These are phyloP conservation scores for Eurosta solidaginis DNA, from an alignment of 1,140 invertebrate genomes.

Conservation along the genomic window DNA sequence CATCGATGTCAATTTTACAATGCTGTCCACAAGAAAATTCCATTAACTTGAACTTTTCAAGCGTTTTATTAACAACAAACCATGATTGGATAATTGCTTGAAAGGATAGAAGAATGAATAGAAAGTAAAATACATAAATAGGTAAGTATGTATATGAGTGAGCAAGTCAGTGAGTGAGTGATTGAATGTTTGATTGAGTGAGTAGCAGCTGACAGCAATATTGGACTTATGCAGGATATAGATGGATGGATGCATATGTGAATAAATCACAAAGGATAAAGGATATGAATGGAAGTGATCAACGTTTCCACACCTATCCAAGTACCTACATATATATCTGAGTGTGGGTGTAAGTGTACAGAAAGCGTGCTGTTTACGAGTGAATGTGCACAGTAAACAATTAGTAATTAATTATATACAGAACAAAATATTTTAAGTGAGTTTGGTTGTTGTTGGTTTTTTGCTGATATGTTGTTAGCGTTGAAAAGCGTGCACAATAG, in stretches of 20 bases:
- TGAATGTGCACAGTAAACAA: neutral
- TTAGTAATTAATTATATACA: conserved; percentile 1
- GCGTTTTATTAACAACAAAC: conserved; percentile 9
- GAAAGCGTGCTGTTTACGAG: too few species aligned
- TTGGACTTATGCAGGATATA: neutral
- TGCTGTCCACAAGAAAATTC: conserved; percentile 16
- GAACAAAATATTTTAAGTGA: too few species aligned
- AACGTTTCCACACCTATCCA: neutral
- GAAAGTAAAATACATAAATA: too few species aligned
- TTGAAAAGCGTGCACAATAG: neutral
- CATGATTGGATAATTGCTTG: neutral
- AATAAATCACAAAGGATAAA: neutral
- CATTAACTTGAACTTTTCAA: conserved; percentile 27
- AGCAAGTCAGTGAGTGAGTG: neutral
- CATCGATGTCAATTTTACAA: neutral
- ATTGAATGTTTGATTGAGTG: neutral
- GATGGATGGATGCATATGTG: neutral
- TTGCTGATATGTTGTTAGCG: neutral
- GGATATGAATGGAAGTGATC: too few species aligned
- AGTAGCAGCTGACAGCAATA: too few species aligned
- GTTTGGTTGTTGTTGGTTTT: neutral
- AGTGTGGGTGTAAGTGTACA: neutral
- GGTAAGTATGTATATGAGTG: too few species aligned
- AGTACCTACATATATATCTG: neutral
- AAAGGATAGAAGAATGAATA: neutral